Percentiles rank a stretch among this genome's conserved stretches.
Conservation (phyloP, 2,888 invertebrate species). For the Zhengitettix transpicula region DNA sequence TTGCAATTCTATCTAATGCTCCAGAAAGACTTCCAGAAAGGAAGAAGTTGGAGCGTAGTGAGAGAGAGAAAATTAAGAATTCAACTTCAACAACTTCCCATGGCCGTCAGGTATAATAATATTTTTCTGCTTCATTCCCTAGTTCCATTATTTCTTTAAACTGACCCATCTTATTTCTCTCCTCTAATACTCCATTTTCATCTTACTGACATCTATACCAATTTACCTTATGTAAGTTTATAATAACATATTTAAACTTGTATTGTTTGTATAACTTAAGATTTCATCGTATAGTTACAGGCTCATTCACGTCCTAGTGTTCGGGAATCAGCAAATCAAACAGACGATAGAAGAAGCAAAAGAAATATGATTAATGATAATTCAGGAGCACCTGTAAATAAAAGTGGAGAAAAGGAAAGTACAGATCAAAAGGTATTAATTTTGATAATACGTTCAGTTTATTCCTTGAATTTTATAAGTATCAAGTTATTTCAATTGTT, state of each 20-base stretch:
- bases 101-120: not conserved
- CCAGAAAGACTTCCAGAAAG: slow-evolving; percentile 38
- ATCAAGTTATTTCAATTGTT: not conserved
- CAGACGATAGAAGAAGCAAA: not conserved
- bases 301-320: no score
- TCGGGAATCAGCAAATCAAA: not conserved
- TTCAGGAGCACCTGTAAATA: not conserved
- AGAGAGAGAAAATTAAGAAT: slow-evolving; percentile 7
- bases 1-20: slow-evolving; percentile 73
- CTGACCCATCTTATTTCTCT: no score
- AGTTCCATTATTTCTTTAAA: not conserved
- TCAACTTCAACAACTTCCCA: not conserved
- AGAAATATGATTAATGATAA: not conserved
- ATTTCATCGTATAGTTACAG: no score
- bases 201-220: no score
- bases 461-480: not conserved
- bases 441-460: not conserved
- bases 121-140: not conserved
- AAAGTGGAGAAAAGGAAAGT: not conserved
- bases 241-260: no score
- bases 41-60: slow-evolving; percentile 21
- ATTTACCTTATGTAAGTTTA: no score
- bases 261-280: no score
- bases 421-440: not conserved
- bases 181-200: no score